Evolutionary conservation across 2,113 vertebrate species (phyloP).

Genomic region (Malurus alboscapulatus): DNA sequence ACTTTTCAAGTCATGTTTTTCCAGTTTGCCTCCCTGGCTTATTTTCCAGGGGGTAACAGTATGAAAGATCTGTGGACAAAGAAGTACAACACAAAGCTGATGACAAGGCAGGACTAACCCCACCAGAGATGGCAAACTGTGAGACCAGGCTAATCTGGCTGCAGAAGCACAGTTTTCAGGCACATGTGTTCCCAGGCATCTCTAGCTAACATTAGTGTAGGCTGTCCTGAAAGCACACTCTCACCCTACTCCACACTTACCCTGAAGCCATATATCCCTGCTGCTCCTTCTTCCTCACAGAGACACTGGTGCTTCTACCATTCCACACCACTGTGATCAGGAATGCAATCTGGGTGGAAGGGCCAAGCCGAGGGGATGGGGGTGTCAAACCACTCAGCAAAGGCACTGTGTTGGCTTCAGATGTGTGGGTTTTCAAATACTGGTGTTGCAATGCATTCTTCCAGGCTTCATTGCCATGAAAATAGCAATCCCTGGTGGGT

Average conservation of each 20-base stretch:
- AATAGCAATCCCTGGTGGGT: neutral
- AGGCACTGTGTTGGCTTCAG: neutral
- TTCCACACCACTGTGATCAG: neutral
- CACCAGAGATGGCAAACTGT: neutral
- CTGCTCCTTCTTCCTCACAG: neutral
- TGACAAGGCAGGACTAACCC: neutral
- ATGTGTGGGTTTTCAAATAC: neutral
- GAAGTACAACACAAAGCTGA: neutral
- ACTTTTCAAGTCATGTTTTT: neutral
- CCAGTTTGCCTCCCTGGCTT: neutral
- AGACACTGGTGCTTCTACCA: neutral
- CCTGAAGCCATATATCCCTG: neutral
- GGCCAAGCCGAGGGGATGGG: neutral
- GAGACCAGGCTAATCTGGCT: neutral
- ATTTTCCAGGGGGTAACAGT: neutral
- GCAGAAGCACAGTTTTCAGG: neutral
- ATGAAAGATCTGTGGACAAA: neutral
- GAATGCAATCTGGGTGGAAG: neutral
- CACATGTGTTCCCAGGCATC: fast-evolving
- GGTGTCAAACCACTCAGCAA: neutral
- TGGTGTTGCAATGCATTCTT: neutral
- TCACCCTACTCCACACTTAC: neutral
- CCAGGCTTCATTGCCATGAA: neutral
- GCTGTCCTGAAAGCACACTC: neutral
- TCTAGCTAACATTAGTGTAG: neutral